Conservation (phyloP, 2,888 invertebrate species). For the Lamproptera curius region DNA sequence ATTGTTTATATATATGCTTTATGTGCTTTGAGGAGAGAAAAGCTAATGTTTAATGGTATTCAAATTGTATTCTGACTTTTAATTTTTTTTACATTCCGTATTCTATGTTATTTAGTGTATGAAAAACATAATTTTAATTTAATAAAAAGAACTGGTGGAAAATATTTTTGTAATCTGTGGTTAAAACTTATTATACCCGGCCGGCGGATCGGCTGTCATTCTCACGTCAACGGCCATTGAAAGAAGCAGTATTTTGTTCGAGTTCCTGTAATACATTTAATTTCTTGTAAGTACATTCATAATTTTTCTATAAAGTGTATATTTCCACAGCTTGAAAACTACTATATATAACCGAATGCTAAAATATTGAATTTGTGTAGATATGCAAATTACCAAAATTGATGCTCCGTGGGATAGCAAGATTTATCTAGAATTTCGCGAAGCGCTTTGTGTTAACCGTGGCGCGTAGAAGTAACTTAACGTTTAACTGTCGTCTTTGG, state of each 20-base stretch:
- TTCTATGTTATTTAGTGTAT: too few relatives aligned
- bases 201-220: slow-evolving; percentile 20
- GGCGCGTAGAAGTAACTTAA: background rate
- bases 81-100: too few relatives aligned
- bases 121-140: background rate
- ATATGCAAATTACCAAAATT: background rate
- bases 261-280: slow-evolving; percentile 9
- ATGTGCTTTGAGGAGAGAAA: too few relatives aligned
- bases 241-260: slow-evolving; percentile 1
- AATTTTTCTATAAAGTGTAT: background rate
- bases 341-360: background rate
- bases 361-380: background rate
- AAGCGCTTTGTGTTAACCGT: background rate
- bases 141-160: background rate
- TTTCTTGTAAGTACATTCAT: slow-evolving; percentile 16
- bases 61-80: too few relatives aligned
- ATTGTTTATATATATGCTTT: too few relatives aligned
- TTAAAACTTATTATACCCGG: background rate
- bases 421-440: slow-evolving; percentile 20
- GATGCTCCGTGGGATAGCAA: slow-evolving; percentile 14
- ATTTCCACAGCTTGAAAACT: background rate
- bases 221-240: slow-evolving; percentile 11
- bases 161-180: background rate
- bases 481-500: background rate
- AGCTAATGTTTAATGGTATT: too few relatives aligned